phyloP scores from a whole-genome alignment of 1,140 invertebrate species.

The Cephus cinctus region DNA sequence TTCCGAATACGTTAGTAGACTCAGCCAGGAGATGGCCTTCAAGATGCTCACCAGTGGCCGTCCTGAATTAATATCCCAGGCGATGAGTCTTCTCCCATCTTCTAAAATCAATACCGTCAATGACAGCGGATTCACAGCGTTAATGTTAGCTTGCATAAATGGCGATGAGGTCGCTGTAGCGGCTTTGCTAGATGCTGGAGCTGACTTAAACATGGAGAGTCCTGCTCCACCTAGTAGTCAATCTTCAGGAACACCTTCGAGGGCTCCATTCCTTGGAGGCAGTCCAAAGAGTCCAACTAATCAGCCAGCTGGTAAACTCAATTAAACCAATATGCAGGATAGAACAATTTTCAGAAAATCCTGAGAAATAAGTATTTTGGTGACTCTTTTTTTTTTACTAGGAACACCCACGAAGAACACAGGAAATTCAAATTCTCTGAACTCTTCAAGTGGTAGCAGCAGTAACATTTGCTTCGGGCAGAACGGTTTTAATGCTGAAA shows the following conservation, averaged over 20 bases:
- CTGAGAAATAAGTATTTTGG: no score
- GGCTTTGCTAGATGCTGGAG: constrained; percentile 74
- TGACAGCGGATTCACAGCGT: constrained; percentile 73
- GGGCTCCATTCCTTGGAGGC: background rate
- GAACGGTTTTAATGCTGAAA: constrained; percentile 64
- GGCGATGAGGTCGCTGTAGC: constrained; percentile 76
- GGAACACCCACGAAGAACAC: background rate
- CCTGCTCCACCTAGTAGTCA: constrained; percentile 44
- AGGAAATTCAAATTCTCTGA: constrained; percentile 4
- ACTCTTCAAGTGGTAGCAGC: constrained; percentile 24
- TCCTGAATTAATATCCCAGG: constrained; percentile 76
- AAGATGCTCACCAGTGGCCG: constrained; percentile 75
- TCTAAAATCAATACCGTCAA: constrained; percentile 76
- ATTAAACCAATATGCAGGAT: no score
- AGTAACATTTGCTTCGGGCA: constrained; percentile 28
- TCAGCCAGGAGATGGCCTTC: constrained; percentile 78
- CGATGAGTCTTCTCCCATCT: constrained; percentile 70
- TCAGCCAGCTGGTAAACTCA: constrained; percentile 13
- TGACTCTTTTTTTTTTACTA: no score
- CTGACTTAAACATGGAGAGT: constrained; percentile 73
- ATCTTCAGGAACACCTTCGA: constrained; percentile 26
- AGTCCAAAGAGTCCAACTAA: constrained; percentile 12
- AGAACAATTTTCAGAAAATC: no score
- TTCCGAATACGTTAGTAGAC: constrained; percentile 59
- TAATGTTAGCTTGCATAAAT: constrained; percentile 78